A percentile compares a stretch with the other conserved stretches of the same genome.
Evolutionary conservation across 2,113 vertebrate species (phyloP).

Genomic region (Silurus meridionalis): DNA sequence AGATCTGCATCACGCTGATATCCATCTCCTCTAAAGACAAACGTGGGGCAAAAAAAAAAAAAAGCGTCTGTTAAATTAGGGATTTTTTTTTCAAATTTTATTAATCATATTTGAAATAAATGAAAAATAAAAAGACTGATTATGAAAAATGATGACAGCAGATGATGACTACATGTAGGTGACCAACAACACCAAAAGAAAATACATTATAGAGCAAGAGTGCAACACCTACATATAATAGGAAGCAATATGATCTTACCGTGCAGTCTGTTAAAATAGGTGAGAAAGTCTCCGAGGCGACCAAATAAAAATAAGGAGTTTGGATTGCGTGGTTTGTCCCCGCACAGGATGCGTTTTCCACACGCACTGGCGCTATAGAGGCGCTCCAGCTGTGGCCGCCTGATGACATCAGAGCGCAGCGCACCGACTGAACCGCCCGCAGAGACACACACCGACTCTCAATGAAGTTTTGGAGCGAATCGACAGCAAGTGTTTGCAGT

Average conservation of each 20-base stretch:
- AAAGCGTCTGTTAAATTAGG: background rate
- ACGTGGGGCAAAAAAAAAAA: background rate
- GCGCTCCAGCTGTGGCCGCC: constrained; percentile 27
- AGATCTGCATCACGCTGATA: constrained; percentile 69
- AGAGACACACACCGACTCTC: constrained; percentile 21
- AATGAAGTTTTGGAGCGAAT: background rate
- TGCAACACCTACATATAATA: background rate
- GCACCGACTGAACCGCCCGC: constrained; percentile 7
- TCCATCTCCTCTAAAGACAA: constrained; percentile 63
- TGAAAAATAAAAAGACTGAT: background rate
- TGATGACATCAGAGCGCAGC: constrained; percentile 38
- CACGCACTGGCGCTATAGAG: background rate
- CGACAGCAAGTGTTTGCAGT: constrained; percentile 3
- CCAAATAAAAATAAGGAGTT: background rate
- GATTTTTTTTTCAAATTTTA: too few relatives aligned
- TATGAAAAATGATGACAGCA: background rate
- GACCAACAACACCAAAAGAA: background rate
- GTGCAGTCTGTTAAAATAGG: background rate
- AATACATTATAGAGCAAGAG: background rate
- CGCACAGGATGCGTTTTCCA: background rate
- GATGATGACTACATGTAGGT: background rate
- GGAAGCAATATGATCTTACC: constrained; percentile 18
- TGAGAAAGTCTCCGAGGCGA: background rate
- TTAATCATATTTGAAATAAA: background rate
- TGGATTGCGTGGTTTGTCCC: background rate